Evolutionary conservation across 2,113 vertebrate genomes (phyloP), one percentile per base, ranked within the genome.

Genomic region (Microtus oregoni): DNA sequence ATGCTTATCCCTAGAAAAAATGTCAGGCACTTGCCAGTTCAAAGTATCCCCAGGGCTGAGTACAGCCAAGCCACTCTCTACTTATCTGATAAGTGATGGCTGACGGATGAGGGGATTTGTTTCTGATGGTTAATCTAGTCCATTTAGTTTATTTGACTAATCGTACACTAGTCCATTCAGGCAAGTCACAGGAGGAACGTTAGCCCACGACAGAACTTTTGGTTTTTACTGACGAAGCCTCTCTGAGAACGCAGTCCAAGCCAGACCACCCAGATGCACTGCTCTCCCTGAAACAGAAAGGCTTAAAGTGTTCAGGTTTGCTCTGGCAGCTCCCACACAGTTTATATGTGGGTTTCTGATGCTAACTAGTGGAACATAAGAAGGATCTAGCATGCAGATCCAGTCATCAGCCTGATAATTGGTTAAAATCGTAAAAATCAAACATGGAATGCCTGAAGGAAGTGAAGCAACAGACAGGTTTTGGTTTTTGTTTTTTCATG

Each of bases 381-480:
- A 86, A 67, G 38, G 55, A 63, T 22, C 32, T 61, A 10, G 8
- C 61, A 68, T 41, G 63, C 7, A 63, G 41, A 91, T 85, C 67
- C 32, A 88, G 35, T 15, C 15, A 85, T 89, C 93, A 83, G 65
- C 63, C 72, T 67, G 50, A 35, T 77, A 32, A 94, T 26, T 55
- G 63, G 83, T 72, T 47, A 75, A 85, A 38, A 94, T 75, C 15
- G 55, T 52, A 93, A 93, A 89, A 93, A 76, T 70, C 30, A 90
- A 86, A 92, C 35, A 92, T 5, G 86, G 58, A 87, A 83, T 97
- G 90, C 94, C 88, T 55, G 72, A 32, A 96, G 92, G 78, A 63
- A 38, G 19, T 28, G 58, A 73, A 90, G 89, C 17, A 88, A 47
- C 0, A 26, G 94, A 9, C 30, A 65, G 61, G 0, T 65, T 68